A percentile compares a stretch with the other conserved stretches of the same genome.
Evolutionary conservation across 1,140 invertebrate genomes (phyloP).

Genomic region (Apocrypta bakeri): DNA sequence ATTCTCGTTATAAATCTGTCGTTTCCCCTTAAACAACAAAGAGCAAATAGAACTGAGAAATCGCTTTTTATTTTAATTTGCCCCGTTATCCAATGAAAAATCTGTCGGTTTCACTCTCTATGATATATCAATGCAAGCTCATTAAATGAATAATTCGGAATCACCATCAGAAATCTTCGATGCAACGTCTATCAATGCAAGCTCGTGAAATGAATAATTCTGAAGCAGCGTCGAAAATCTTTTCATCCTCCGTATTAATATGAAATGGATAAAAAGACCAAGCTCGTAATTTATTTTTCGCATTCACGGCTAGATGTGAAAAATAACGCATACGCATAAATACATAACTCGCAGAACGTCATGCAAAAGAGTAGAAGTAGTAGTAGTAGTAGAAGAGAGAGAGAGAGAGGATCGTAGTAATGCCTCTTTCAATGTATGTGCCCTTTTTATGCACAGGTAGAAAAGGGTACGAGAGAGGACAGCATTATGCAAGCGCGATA

Average conservation of each 20-base stretch:
- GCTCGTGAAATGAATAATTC: no score
- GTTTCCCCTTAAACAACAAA: no score
- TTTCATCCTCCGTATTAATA: conserved; percentile 30
- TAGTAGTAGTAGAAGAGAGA: neutral
- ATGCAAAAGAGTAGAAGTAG: conserved; percentile 23
- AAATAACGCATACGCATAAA: neutral
- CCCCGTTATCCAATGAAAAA: no score
- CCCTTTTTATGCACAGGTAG: conserved; percentile 14
- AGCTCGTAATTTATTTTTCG: neutral
- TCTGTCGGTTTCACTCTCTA: no score
- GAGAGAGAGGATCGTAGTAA: conserved; percentile 21
- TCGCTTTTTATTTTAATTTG: no score
- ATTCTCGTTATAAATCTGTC: no score
- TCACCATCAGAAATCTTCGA: no score
- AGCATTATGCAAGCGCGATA: neutral
- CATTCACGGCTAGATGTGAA: neutral
- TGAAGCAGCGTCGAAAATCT: neutral
- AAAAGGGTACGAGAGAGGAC: neutral
- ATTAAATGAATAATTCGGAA: no score
- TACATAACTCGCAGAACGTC: neutral
- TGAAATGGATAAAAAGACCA: conserved; percentile 23
- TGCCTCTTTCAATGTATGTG: conserved; percentile 41
- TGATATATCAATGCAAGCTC: no score
- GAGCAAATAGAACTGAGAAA: no score
- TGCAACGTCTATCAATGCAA: no score